A percentile compares a stretch with the other conserved stretches of the same genome.
phyloP scores from a whole-genome alignment of 2,113 vertebrate species.

The Tamias sibiricus region DNA sequence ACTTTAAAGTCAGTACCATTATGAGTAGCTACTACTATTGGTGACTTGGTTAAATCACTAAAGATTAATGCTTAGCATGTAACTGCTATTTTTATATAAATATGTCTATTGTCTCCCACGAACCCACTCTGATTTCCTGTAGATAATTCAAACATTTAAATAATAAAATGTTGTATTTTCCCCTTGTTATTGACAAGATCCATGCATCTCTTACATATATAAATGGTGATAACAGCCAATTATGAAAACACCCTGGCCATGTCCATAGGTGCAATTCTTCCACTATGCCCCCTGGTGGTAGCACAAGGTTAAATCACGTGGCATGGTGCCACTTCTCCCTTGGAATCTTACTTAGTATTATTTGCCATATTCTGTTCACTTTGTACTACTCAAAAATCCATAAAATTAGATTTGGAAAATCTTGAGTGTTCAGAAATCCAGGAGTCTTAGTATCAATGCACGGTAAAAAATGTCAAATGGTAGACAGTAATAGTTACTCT shows the following conservation, averaged over 20 bases:
- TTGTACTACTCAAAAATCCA: neutral
- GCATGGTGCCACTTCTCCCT: too few species aligned
- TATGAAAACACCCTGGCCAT: neutral
- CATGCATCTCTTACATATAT: neutral
- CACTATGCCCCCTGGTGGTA: neutral
- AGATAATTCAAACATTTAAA: neutral
- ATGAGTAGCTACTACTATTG: neutral
- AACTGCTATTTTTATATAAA: neutral
- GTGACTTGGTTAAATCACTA: neutral
- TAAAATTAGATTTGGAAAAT: neutral
- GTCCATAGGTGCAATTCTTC: fast-evolving
- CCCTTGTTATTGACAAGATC: neutral
- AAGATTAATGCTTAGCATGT: neutral
- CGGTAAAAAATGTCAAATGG: neutral
- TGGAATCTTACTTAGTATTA: too few species aligned
- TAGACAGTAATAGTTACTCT: neutral
- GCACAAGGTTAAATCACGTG: neutral
- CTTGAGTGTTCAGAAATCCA: neutral
- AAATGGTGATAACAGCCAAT: neutral
- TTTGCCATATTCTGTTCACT: neutral
- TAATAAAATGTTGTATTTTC: neutral
- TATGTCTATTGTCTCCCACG: neutral
- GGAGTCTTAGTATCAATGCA: neutral
- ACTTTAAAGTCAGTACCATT: neutral
- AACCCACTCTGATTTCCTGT: neutral